Evolutionary conservation across 2,113 vertebrate genomes (phyloP).

Genomic region (Barnardius zonarius): DNA sequence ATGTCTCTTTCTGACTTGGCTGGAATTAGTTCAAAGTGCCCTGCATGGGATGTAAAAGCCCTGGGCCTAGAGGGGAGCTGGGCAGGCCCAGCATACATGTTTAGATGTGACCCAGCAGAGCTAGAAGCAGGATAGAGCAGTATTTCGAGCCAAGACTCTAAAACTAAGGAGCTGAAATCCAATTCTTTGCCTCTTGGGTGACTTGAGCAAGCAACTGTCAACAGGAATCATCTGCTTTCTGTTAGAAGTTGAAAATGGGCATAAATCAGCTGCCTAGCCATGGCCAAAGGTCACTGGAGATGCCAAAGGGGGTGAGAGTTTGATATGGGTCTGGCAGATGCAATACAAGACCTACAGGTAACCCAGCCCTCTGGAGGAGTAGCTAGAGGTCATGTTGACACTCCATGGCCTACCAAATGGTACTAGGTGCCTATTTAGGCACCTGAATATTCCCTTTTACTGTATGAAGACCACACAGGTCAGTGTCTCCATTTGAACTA

Average conservation of each 20-base stretch:
- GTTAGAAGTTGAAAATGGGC: not conserved
- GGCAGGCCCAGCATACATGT: not conserved
- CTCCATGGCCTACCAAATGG: not conserved
- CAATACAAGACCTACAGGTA: not conserved
- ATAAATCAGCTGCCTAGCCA: not conserved
- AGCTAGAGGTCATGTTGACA: not conserved
- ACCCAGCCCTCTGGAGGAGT: not conserved
- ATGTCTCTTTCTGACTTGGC: not conserved
- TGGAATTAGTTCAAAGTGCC: constrained; percentile 45
- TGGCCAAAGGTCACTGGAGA: not conserved
- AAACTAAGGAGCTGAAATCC: not conserved
- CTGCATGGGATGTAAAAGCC: not conserved
- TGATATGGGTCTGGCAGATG: not conserved
- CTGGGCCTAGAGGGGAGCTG: not conserved
- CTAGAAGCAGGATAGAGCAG: not conserved
- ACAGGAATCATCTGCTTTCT: not conserved
- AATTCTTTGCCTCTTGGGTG: not conserved
- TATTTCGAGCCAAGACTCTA: not conserved
- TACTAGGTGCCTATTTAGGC: not conserved
- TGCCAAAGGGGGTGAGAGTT: not conserved
- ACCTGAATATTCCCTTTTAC: not conserved
- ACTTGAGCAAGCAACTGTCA: not conserved
- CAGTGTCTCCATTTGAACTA: not conserved
- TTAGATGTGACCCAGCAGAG: not conserved
- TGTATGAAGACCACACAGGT: accelerated